These are phyloP conservation scores for Zaprionus camerounensis DNA, from an alignment of 1,140 invertebrate species.

Conservation along the genomic window DNA sequence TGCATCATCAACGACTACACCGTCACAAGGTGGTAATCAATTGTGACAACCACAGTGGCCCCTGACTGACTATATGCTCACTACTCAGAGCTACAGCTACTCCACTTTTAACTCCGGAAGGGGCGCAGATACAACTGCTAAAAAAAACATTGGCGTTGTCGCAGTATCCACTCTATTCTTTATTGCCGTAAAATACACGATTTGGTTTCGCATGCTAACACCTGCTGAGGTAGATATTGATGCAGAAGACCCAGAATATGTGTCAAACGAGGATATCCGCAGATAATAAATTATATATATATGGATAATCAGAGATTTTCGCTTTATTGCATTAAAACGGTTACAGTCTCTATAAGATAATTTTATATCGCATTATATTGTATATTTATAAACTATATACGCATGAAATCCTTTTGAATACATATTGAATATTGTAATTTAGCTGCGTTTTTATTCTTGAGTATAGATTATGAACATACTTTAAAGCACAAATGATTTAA, in stretches of 20 bases:
- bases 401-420: slow-evolving; percentile 11
- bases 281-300: not conserved
- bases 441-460: slow-evolving; percentile 1
- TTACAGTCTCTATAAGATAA: not conserved
- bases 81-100: slow-evolving; percentile 7
- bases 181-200: slow-evolving; percentile 41
- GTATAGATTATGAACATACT: not conserved
- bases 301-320: not conserved
- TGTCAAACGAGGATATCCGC: not conserved
- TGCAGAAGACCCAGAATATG: not conserved
- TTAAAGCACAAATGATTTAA: slow-evolving; percentile 3
- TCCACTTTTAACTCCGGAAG: slow-evolving; percentile 12
- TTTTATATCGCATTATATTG: not conserved
- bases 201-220: not conserved
- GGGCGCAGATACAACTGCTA: not conserved
- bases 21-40: not conserved
- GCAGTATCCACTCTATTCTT: slow-evolving; percentile 35
- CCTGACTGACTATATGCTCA: slow-evolving; percentile 26
- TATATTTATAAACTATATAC: slow-evolving; percentile 1
- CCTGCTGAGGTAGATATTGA: not conserved
- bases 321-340: not conserved
- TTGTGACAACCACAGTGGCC: slow-evolving; percentile 63
- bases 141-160: not conserved
- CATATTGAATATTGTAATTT: slow-evolving; percentile 9
- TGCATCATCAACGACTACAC: not conserved